Conservation (phyloP, 2,113 vertebrate genomes). For the Talpa occidentalis region DNA sequence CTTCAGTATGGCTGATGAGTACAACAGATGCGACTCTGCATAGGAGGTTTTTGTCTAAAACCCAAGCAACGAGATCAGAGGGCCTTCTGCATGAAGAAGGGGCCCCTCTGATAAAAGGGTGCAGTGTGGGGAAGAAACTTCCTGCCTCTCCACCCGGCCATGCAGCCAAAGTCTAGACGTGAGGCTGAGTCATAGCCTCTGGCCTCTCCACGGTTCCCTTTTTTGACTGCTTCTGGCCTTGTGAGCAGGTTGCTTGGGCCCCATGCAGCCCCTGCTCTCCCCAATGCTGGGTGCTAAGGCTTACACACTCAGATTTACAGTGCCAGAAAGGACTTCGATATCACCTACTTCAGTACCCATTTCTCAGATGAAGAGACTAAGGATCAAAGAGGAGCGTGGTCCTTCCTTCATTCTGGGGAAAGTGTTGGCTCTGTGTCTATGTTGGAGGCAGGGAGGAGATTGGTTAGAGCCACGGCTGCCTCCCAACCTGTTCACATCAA, state of each 20-base stretch:
- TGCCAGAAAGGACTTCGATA: background rate
- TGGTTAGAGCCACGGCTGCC: background rate
- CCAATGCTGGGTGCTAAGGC: background rate
- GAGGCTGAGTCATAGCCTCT: constrained; percentile 24
- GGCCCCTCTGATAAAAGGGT: background rate
- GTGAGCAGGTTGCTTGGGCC: background rate
- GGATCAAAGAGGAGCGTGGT: background rate
- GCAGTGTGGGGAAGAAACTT: background rate
- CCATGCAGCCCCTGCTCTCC: background rate
- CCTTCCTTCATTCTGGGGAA: background rate
- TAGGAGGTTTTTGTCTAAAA: background rate
- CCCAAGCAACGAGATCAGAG: background rate
- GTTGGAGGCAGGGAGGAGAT: too few relatives aligned
- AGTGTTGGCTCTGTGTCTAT: too few relatives aligned
- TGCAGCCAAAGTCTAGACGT: background rate
- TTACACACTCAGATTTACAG: background rate
- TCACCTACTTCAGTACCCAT: background rate
- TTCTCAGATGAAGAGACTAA: background rate
- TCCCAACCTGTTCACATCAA: background rate
- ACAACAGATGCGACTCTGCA: background rate
- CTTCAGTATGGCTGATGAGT: background rate
- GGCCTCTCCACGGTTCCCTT: background rate
- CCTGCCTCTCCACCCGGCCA: background rate
- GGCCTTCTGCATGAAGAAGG: background rate
- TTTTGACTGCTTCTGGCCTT: background rate